phyloP scores from a whole-genome alignment of 2,797 vertebrate species.

The Myripristis jacobus region DNA sequence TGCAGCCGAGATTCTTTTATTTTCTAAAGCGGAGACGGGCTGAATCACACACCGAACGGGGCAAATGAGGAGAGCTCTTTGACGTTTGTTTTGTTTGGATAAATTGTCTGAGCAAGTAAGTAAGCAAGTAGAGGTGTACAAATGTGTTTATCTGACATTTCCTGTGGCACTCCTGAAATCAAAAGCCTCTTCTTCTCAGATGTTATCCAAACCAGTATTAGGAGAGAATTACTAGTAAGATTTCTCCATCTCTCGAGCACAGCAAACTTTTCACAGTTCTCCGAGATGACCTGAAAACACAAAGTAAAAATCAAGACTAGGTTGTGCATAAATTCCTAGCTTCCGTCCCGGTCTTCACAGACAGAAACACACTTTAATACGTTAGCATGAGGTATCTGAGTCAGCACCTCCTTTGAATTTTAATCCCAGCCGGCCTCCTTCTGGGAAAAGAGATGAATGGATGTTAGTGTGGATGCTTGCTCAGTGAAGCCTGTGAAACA shows the following conservation, averaged over 20 bases:
- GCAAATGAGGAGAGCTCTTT: background rate
- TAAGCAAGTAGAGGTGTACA: background rate
- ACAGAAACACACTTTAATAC: slow-evolving; percentile 24
- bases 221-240: too few relatives aligned
- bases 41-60: slow-evolving; percentile 1
- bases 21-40: background rate
- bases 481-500: slow-evolving; percentile 33
- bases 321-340: slow-evolving; percentile 42
- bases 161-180: background rate
- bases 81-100: slow-evolving; percentile 3
- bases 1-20: slow-evolving; percentile 2
- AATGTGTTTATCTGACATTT: background rate
- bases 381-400: background rate
- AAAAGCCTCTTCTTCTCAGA: background rate
- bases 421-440: slow-evolving; percentile 8
- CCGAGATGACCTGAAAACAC: slow-evolving; percentile 12
- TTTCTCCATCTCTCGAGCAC: background rate
- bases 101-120: background rate
- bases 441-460: slow-evolving; percentile 4
- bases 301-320: background rate
- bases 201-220: background rate
- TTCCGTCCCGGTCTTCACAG: slow-evolving; percentile 26
- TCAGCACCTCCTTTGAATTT: slow-evolving; percentile 13
- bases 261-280: background rate
- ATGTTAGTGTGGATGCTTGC: slow-evolving; percentile 23